Evolutionary conservation across 2,797 vertebrate species (phyloP).

Genomic region (Prionace glauca): DNA sequence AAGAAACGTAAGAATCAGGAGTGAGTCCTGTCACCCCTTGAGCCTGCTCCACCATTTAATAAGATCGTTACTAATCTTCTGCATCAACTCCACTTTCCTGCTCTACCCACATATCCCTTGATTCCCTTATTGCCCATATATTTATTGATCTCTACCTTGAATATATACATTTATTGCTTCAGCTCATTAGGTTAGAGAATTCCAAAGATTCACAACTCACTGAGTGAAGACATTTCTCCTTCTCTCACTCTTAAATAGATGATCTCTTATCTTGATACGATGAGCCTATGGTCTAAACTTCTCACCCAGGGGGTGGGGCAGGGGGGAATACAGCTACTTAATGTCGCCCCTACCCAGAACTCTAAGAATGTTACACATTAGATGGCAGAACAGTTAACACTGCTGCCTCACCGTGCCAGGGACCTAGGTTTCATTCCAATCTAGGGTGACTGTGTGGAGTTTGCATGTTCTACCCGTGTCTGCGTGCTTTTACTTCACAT

Average conservation of each 20-base stretch:
- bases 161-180: background rate
- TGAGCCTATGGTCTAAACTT: background rate
- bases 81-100: background rate
- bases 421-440: too few relatives aligned
- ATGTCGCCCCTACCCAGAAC: background rate
- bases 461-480: too few relatives aligned
- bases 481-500: too few relatives aligned
- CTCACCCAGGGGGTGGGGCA: background rate
- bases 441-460: too few relatives aligned
- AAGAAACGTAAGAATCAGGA: background rate
- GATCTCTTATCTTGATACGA: background rate
- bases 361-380: background rate
- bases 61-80: background rate
- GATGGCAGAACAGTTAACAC: too few relatives aligned
- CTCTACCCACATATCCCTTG: too few relatives aligned
- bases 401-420: too few relatives aligned
- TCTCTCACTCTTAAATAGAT: background rate
- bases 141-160: background rate
- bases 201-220: background rate
- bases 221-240: background rate
- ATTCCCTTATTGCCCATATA: background rate
- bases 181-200: background rate
- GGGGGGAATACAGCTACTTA: too few relatives aligned
- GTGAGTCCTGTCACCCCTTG: background rate
- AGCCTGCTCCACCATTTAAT: background rate